phyloP scores from a whole-genome alignment of 1,140 invertebrate species.

The Drosophila trapezifrons region DNA sequence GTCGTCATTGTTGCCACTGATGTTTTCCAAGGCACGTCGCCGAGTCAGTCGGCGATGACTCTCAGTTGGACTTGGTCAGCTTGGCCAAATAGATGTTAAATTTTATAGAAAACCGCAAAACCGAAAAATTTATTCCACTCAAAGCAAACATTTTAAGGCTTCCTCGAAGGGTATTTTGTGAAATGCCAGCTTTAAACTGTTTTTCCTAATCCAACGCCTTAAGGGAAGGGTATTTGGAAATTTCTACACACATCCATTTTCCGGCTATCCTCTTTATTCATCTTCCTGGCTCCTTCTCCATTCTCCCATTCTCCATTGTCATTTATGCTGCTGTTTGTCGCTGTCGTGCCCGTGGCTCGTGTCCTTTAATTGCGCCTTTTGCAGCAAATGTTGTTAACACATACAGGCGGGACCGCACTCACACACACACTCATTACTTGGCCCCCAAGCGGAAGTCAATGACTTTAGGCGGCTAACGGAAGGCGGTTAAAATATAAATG shows the following conservation, averaged over 20 bases:
- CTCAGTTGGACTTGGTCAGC: neutral
- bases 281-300: neutral
- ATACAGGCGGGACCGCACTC: slow-evolving; percentile 2
- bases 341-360: slow-evolving; percentile 56
- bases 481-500: slow-evolving; percentile 68
- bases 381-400: slow-evolving; percentile 56
- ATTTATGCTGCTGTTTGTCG: slow-evolving; percentile 61
- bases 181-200: no score
- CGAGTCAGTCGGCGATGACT: slow-evolving; percentile 7
- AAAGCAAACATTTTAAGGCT: no score
- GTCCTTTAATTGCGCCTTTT: slow-evolving; percentile 75
- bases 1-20: slow-evolving; percentile 27
- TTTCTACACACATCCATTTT: neutral
- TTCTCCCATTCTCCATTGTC: slow-evolving; percentile 41
- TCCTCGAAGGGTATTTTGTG: slow-evolving; percentile 17
- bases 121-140: no score
- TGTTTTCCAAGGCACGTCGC: neutral
- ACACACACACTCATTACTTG: neutral
- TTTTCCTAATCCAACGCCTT: no score
- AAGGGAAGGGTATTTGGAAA: slow-evolving; percentile 9
- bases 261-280: neutral
- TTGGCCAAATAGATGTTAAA: neutral
- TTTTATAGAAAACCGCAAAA: neutral
- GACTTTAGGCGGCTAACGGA: slow-evolving; percentile 60
- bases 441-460: slow-evolving; percentile 63